Conservation (phyloP, 2,888 invertebrate genomes). For the Drosophila koepferae region DNA sequence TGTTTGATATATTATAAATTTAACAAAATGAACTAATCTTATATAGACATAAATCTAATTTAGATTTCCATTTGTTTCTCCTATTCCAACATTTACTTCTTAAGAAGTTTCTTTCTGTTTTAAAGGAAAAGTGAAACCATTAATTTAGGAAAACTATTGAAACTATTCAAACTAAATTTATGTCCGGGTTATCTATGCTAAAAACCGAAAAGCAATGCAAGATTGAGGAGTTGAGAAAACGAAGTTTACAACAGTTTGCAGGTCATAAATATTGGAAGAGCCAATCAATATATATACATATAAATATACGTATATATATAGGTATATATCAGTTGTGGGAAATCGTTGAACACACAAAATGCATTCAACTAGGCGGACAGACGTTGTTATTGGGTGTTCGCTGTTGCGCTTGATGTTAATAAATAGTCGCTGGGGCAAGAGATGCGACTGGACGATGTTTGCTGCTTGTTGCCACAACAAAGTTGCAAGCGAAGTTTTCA, state of each 20-base stretch:
- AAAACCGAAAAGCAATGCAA: slow-evolving; percentile 14
- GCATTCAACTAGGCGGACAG: slow-evolving; percentile 58
- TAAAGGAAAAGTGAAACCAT: slow-evolving; percentile 30
- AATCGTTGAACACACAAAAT: slow-evolving; percentile 75
- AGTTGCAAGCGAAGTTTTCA: slow-evolving; percentile 51
- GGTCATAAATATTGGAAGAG: slow-evolving; percentile 66
- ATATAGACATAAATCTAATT: too few species aligned
- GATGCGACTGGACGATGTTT: slow-evolving; percentile 20
- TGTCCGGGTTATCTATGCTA: slow-evolving; percentile 46
- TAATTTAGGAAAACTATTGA: slow-evolving; percentile 19
- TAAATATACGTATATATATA: slow-evolving; percentile 23
- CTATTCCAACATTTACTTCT: background rate
- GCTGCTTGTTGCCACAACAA: slow-evolving; percentile 50
- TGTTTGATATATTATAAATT: too few species aligned
- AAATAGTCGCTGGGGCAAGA: slow-evolving; percentile 48
- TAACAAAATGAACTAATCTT: too few species aligned
- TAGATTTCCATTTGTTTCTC: background rate
- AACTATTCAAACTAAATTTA: background rate
- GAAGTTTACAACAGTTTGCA: slow-evolving; percentile 29
- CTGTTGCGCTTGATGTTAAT: slow-evolving; percentile 38
- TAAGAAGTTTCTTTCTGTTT: background rate
- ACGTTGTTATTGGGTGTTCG: slow-evolving; percentile 47
- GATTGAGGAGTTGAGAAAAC: slow-evolving; percentile 25
- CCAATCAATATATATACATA: slow-evolving; percentile 13
- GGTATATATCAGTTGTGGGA: slow-evolving; percentile 65